A percentile compares a stretch with the other conserved stretches of the same genome.
phyloP scores from a whole-genome alignment of 2,797 vertebrate species.

The Trachurus trachurus region DNA sequence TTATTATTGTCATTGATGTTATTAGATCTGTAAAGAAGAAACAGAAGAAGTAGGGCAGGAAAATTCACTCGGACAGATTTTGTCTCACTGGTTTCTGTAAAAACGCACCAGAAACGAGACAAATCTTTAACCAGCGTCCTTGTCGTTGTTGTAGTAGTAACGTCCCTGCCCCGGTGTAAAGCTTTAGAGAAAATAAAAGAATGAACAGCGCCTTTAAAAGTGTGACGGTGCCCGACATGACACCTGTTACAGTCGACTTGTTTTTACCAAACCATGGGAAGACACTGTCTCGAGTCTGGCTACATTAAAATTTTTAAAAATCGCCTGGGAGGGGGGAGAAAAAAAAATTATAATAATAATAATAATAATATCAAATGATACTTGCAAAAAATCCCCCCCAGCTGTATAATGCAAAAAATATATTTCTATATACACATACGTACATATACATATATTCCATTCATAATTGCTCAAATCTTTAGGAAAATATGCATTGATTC shows the following conservation, averaged over 20 bases:
- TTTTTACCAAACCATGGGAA: conserved; percentile 82
- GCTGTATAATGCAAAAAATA: conserved; percentile 89
- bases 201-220: conserved; percentile 69
- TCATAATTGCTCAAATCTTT: conserved; percentile 86
- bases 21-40: conserved; percentile 52
- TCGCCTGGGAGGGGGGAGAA: conserved; percentile 66
- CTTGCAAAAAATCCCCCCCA: conserved; percentile 80
- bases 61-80: not conserved
- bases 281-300: conserved; percentile 82
- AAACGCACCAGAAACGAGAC: conserved; percentile 36
- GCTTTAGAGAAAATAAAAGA: conserved; percentile 69
- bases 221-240: conserved; percentile 62
- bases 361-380: conserved; percentile 83
- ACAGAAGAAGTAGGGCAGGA: conserved; percentile 36
- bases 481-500: conserved; percentile 88
- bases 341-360: not conserved
- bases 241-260: conserved; percentile 71
- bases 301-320: conserved; percentile 85
- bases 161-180: conserved; percentile 70
- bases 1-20: conserved; percentile 30
- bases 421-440: conserved; percentile 88
- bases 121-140: conserved; percentile 19
- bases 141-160: conserved; percentile 21
- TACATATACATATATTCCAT: conserved; percentile 88
- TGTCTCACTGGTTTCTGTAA: conserved; percentile 27